These are phyloP conservation scores for Dasypus novemcinctus DNA, from an alignment of 2,113 vertebrate species.

Conservation along the genomic window DNA sequence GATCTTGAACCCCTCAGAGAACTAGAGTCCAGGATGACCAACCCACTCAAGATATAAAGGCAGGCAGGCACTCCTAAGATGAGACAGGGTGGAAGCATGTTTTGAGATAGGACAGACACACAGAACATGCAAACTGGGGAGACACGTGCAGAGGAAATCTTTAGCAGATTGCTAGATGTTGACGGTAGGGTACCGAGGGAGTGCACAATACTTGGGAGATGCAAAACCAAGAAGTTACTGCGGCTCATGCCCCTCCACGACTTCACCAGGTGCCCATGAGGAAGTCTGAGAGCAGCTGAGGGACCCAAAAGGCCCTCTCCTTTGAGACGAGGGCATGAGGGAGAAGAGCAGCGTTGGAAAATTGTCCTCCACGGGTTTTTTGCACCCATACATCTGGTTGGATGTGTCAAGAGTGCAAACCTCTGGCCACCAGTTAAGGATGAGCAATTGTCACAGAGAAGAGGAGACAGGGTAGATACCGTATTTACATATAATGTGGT, in stretches of 20 bases:
- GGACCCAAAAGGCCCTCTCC: neutral
- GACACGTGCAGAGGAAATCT: neutral
- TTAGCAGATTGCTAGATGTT: neutral
- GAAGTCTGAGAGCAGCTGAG: neutral
- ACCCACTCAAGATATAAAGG: neutral
- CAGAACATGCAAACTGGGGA: neutral
- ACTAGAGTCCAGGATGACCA: no score
- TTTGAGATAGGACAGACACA: neutral
- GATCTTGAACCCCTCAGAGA: neutral
- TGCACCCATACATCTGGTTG: no score
- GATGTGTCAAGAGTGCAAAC: neutral
- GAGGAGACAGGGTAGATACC: fast-evolving
- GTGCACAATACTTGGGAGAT: neutral
- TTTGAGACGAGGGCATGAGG: neutral
- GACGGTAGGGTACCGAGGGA: neutral
- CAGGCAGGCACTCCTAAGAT: neutral
- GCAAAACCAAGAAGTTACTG: neutral
- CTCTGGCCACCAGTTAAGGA: fast-evolving
- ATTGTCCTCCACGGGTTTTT: neutral
- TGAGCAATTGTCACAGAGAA: fast-evolving
- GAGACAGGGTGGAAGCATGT: neutral
- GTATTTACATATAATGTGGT: fast-evolving
- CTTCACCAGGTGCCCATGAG: neutral
- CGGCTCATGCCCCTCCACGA: neutral
- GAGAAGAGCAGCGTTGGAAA: neutral